Evolutionary conservation across 1,140 invertebrate genomes (phyloP).

Genomic region (Mercenaria mercenaria): DNA sequence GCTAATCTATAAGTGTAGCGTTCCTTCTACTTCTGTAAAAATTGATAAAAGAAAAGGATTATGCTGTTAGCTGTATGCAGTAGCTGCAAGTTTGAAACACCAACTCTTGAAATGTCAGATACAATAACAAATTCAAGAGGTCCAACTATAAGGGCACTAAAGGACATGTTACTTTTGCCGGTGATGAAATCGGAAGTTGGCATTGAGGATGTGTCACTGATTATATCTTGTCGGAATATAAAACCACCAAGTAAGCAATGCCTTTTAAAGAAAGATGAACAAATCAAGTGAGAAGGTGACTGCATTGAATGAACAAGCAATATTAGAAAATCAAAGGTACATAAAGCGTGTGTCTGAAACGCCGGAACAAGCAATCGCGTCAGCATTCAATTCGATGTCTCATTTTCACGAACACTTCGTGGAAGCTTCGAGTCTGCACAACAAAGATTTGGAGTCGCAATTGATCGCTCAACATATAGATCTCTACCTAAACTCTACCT

Average conservation of each 20-base stretch:
- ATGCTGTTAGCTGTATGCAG: not conserved
- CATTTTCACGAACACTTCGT: not conserved
- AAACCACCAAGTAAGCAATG: not conserved
- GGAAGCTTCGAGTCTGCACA: not conserved
- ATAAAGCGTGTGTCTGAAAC: not conserved
- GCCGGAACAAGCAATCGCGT: too few species aligned
- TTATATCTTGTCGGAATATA: not conserved
- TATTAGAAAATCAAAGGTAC: not conserved
- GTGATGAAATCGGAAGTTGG: not conserved
- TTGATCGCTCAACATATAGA: not conserved
- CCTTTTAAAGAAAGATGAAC: not conserved
- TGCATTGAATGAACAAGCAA: not conserved
- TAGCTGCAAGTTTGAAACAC: not conserved
- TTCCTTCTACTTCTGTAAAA: not conserved
- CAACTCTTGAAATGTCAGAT: not conserved
- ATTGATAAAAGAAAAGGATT: not conserved
- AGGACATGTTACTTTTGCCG: not conserved
- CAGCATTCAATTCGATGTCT: not conserved
- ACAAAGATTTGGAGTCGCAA: not conserved
- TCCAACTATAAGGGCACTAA: not conserved
- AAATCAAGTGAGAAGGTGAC: not conserved
- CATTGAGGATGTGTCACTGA: not conserved
- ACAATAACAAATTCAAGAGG: not conserved
- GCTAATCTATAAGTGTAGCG: not conserved
- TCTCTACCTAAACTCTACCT: not conserved